phyloP scores from a whole-genome alignment of 92 coral and sea anemone species.

The Phymanthus crucifer region DNA sequence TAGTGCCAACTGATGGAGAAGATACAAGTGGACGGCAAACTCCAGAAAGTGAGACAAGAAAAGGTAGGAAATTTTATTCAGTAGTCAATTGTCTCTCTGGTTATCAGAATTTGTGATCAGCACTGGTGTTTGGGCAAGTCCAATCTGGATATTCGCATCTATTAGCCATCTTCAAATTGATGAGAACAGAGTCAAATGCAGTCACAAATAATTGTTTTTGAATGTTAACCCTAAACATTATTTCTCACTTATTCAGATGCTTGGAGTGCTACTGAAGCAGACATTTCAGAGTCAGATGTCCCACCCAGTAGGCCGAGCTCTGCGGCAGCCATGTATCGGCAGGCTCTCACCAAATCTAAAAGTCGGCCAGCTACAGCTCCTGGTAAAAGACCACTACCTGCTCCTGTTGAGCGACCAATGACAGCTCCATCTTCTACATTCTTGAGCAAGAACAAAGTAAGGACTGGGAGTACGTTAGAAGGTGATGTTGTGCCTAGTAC shows the following conservation, averaged over 20 bases:
- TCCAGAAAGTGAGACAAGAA: slow-evolving; percentile 89
- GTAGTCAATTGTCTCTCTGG: neutral
- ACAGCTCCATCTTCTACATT: slow-evolving; percentile 69
- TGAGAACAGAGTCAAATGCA: too few species aligned
- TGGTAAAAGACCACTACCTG: slow-evolving; percentile 29
- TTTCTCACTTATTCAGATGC: slow-evolving; percentile 54
- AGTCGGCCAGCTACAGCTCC: slow-evolving; percentile 76
- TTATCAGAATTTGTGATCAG: too few species aligned
- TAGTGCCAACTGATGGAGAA: slow-evolving; percentile 87
- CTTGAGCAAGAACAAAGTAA: slow-evolving; percentile 17
- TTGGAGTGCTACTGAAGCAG: slow-evolving; percentile 84
- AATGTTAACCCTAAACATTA: neutral
- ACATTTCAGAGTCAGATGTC: slow-evolving; percentile 83
- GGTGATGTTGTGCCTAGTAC: slow-evolving; percentile 12
- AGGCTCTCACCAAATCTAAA: slow-evolving; percentile 53
- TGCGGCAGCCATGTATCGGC: slow-evolving; percentile 61
- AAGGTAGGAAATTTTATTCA: slow-evolving; percentile 52
- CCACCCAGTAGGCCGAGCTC: slow-evolving; percentile 88
- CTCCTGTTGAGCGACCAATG: slow-evolving; percentile 59
- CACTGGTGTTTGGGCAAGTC: too few species aligned
- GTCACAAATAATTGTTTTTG: too few species aligned
- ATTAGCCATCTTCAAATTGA: too few species aligned
- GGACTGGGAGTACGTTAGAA: slow-evolving; percentile 21
- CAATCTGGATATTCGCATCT: too few species aligned
- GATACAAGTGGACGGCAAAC: slow-evolving; percentile 88